Percentiles rank a stretch among this genome's conserved stretches.
phyloP scores from a whole-genome alignment of 23 tunicate genomes.

The Ascidia mentula region DNA sequence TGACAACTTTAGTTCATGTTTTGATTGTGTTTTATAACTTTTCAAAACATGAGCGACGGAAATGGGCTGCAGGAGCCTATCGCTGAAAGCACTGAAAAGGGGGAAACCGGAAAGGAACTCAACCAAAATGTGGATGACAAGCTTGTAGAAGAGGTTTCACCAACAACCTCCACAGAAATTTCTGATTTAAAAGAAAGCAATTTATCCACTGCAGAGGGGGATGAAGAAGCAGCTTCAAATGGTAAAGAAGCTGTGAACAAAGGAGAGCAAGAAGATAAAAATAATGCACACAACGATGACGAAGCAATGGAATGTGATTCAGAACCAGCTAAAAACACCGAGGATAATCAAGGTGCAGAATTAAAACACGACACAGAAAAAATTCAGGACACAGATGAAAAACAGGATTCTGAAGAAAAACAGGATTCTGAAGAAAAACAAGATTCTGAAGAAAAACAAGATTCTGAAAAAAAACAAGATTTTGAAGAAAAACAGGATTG shows the following conservation, averaged over 20 bases:
- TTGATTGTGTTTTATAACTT: no score
- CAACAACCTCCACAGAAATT: not conserved
- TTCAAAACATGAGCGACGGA: not conserved
- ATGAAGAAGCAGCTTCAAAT: not conserved
- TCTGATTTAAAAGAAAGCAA: not conserved
- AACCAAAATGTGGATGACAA: not conserved
- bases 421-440: no score
- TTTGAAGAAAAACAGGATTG: no score
- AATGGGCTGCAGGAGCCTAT: not conserved
- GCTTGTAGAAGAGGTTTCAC: not conserved
- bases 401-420: no score
- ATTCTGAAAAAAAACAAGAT: no score
- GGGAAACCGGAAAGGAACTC: not conserved
- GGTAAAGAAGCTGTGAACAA: not conserved
- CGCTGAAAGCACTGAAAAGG: not conserved
- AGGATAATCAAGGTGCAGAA: not conserved
- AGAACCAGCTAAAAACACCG: not conserved
- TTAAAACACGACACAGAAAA: not conserved
- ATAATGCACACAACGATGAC: not conserved
- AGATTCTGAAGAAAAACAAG: no score
- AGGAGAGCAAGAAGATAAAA: no score
- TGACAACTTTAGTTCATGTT: no score
- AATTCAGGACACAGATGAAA: not conserved
- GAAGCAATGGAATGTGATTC: slow-evolving; percentile 2
- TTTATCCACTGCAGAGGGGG: not conserved